Evolutionary conservation across 2,888 invertebrate species (phyloP).

Genomic region (Germaria angustata): DNA sequence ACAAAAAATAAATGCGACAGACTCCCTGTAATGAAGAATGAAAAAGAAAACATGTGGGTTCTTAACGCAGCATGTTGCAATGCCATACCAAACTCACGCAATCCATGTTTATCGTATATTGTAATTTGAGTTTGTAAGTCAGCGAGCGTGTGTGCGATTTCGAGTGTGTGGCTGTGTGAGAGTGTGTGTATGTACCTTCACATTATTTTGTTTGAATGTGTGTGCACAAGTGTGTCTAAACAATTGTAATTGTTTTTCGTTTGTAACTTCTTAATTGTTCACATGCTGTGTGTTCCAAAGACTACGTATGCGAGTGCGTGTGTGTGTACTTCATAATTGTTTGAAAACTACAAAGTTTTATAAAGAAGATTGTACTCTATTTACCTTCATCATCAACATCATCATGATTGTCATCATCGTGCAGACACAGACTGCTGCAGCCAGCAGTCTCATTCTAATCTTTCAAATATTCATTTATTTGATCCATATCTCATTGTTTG

Average conservation of each 20-base stretch:
- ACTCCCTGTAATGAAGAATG: constrained; percentile 1
- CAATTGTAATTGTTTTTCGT: constrained; percentile 63
- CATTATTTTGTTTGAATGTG: constrained; percentile 22
- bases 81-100: not conserved
- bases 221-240: constrained; percentile 61
- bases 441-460: constrained; percentile 2
- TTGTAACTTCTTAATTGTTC: constrained; percentile 65
- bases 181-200: no score
- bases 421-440: no score
- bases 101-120: not conserved
- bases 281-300: constrained; percentile 33
- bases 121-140: not conserved
- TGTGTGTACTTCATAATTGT: constrained; percentile 17
- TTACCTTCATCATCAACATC: constrained; percentile 23
- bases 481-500: constrained; percentile 17
- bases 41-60: constrained; percentile 52
- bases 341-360: constrained; percentile 9
- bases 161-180: no score
- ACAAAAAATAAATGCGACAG: constrained; percentile 15
- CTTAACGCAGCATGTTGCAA: constrained; percentile 19
- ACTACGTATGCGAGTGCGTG: not conserved
- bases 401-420: constrained; percentile 6
- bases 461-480: not conserved
- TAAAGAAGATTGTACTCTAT: constrained; percentile 7
- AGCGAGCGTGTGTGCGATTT: not conserved